Evolutionary conservation across 2,888 invertebrate genomes (phyloP), one percentile per base, ranked within the genome.

Genomic region (Heliconius charithonia): DNA sequence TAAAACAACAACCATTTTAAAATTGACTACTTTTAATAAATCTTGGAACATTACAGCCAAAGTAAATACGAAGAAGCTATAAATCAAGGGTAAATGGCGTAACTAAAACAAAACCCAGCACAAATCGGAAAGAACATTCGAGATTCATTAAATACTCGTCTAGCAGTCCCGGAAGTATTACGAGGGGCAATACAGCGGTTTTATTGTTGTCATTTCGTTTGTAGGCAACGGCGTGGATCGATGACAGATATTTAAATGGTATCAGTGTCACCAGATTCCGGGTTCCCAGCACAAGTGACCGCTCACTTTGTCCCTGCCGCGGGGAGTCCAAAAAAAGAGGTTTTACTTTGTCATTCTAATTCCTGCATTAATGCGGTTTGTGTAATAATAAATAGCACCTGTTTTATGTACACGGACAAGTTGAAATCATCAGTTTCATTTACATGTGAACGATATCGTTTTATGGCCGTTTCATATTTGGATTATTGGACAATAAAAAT

Each of bases 71-170:
- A 72, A 32, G 32, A 32, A 41, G 69, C 41, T 41, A 69, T 69
- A 45, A 69, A 72, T 29, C 56, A 72, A 59, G 56, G 32, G 56
- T 22, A 62, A 76, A 63, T 63, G 70, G 76, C 62, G 62, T 67
- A 77, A 73, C 56, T 72, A 41, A 66, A 73, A 66, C 59, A 66
- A 77, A 45, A 63, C 63, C n/a, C 66, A 37, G 41, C 32, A 77
- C 56, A 73, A 72, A 73, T 73, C 59, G 27, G 41, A 72, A 72
- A 59, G n/a, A 63, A 41, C 66, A 73, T n/a, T n/a, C n/a, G 37
- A 32, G 73, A 67, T 59, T 66, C 73, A 77, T 77, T 66, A 73
- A 77, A 77, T 76, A 63, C 62, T 76, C 76, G 76, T 77, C 77
- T 73, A 37, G 16, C n/a, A 29, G 59, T 29, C 66, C 66, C 27